Conservation (phyloP, 2,113 vertebrate genomes). For the Pristiophorus japonicus region DNA sequence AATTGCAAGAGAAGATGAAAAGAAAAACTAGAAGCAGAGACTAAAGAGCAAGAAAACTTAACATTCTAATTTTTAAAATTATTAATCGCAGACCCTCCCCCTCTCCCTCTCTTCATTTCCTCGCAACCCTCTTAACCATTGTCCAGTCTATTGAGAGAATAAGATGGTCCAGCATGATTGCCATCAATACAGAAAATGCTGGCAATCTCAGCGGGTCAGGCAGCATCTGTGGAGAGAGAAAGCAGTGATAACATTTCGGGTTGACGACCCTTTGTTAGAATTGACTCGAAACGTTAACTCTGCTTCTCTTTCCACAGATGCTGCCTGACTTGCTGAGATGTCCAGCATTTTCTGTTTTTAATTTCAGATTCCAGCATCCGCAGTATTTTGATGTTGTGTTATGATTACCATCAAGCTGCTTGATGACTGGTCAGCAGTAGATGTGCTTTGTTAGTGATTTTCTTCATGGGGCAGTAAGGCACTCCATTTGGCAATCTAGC, state of each 20-base stretch:
- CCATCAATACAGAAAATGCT: too few species aligned
- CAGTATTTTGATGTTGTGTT: too few species aligned
- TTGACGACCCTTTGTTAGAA: too few species aligned
- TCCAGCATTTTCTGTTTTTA: too few species aligned
- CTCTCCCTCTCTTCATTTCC: neutral
- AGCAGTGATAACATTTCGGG: too few species aligned
- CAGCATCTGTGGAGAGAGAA: too few species aligned
- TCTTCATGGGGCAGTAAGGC: neutral
- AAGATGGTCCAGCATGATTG: neutral
- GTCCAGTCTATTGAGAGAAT: neutral
- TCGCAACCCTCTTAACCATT: neutral
- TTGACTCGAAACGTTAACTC: too few species aligned
- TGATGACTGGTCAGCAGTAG: neutral
- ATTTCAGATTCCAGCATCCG: too few species aligned
- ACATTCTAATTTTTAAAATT: neutral
- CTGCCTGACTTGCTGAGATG: too few species aligned
- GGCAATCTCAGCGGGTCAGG: too few species aligned
- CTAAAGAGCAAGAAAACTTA: neutral
- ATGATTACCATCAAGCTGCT: neutral
- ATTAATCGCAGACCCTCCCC: neutral
- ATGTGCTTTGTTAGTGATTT: neutral
- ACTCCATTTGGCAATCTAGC: neutral
- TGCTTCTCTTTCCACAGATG: too few species aligned
- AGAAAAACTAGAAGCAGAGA: neutral
- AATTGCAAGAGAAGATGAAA: neutral